Percentiles rank a stretch among this genome's conserved stretches.
These are phyloP conservation scores for Vanessa tameamea DNA, from an alignment of 1,140 invertebrate genomes.

Conservation along the genomic window DNA sequence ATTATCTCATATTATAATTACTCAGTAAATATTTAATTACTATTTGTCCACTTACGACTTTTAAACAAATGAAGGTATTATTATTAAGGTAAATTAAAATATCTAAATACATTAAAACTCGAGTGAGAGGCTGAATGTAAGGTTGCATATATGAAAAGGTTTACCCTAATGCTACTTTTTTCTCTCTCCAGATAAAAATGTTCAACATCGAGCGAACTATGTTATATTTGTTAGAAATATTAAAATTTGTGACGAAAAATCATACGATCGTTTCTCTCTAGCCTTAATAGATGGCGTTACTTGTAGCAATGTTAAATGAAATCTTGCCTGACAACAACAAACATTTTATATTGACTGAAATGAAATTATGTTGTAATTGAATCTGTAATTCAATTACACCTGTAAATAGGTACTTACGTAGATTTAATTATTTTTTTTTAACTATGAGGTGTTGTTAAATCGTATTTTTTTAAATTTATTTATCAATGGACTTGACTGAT, in stretches of 20 bases:
- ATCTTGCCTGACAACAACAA: constrained; percentile 11
- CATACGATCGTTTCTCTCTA: constrained; percentile 21
- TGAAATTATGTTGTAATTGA: not conserved
- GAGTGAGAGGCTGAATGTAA: no score
- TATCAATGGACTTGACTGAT: not conserved
- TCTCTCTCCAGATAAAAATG: not conserved
- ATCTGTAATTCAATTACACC: not conserved
- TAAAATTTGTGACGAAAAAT: constrained; percentile 13
- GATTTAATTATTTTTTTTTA: not conserved
- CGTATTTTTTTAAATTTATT: not conserved
- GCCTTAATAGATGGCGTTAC: constrained; percentile 18
- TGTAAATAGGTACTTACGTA: not conserved
- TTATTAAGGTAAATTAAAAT: no score
- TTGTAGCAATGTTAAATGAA: not conserved
- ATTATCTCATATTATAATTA: no score
- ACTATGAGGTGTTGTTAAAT: not conserved
- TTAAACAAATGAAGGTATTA: no score
- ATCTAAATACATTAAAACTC: no score
- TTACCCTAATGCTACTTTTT: not conserved
- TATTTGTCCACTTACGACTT: no score
- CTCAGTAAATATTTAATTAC: no score
- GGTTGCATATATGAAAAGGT: no score
- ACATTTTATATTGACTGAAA: not conserved
- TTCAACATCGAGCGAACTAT: not conserved
- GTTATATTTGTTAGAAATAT: constrained; percentile 10